Evolutionary conservation across 2,888 invertebrate species (phyloP).

Genomic region (Acronicta alni): DNA sequence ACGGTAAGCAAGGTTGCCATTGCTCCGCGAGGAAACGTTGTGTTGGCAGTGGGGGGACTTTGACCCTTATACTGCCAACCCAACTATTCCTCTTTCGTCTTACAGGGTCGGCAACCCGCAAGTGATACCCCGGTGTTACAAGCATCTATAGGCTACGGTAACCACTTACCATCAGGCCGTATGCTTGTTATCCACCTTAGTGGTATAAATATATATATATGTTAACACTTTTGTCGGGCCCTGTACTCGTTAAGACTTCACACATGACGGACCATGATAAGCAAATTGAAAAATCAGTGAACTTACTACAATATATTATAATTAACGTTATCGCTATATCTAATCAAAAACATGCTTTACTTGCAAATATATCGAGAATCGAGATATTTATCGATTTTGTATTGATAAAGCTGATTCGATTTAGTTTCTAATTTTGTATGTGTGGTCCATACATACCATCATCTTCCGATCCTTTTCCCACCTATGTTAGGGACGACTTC

Average conservation of each 20-base stretch:
- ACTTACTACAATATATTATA: constrained; percentile 8
- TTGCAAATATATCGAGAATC: constrained; percentile 1
- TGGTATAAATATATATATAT: background rate
- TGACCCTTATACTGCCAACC: no score
- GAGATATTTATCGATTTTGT: constrained; percentile 2
- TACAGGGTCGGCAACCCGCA: no score
- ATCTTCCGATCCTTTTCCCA: no score
- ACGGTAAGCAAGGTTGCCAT: no score
- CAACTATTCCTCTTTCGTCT: no score
- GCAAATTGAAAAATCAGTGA: constrained; percentile 44
- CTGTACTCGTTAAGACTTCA: constrained; percentile 25
- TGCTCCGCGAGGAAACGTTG: no score
- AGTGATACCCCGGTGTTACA: no score
- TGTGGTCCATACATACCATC: constrained; percentile 16
- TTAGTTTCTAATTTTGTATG: constrained; percentile 4
- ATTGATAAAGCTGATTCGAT: constrained; percentile 5
- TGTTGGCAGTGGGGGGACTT: no score
- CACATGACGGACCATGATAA: constrained; percentile 20
- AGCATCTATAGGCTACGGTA: no score
- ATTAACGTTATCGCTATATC: constrained; percentile 26
- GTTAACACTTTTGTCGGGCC: constrained; percentile 3
- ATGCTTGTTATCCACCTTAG: no score
- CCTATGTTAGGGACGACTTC: no score
- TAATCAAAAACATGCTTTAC: constrained; percentile 6
- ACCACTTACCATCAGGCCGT: no score